Evolutionary conservation across 2,888 invertebrate genomes (phyloP), one percentile per base, ranked within the genome.

Genomic region (Nomada ferruginata): DNA sequence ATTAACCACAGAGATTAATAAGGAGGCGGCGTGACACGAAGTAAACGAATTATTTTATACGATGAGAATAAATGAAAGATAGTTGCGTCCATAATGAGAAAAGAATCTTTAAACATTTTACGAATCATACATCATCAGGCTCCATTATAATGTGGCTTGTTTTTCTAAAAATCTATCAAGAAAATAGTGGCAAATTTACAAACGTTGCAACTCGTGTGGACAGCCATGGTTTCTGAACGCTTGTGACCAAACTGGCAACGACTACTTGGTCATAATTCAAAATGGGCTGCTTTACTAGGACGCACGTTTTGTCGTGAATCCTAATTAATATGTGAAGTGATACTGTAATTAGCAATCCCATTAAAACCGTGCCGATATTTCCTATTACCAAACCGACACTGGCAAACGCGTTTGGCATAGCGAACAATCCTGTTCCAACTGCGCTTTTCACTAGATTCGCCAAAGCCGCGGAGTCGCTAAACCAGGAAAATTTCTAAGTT

Each of bases 391-490:
- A 80, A 18, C 91, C 91, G 20, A 91, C 90, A 65, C 85, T 84
- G 0, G 87, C 87, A n/a, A 89, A 91, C 9, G 91, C 91, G 57
- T 89, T 85, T 0, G 91, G 90, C 85, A 91, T 86, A 0, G 90
- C 88, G 44, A 91, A 91, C 7, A 91, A 78, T 7, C 91, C 91
- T 0, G 90, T 89, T 1, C 90, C 91, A 18, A 84, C 80, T 50
- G 88, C 88, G 50, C 90, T 90, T 70, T 91, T 91, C 1, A 90
- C 76, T 36, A 91, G 60, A 68, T 88, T 90, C 1, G 87, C 84
- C 47, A 88, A 70, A 2, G 90, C 79, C 1, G 84, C 86, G 20
- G 88, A 81, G 72, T 90, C 85, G 15, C 91, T 91, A 71, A 9
- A 81, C 0, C 15, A n/a, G 29, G 47, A 15, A 47, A 47, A 47